A percentile compares a stretch with the other conserved stretches of the same genome.
Evolutionary conservation across 1,140 invertebrate species (phyloP).

Genomic region (Theocolax elegans): DNA sequence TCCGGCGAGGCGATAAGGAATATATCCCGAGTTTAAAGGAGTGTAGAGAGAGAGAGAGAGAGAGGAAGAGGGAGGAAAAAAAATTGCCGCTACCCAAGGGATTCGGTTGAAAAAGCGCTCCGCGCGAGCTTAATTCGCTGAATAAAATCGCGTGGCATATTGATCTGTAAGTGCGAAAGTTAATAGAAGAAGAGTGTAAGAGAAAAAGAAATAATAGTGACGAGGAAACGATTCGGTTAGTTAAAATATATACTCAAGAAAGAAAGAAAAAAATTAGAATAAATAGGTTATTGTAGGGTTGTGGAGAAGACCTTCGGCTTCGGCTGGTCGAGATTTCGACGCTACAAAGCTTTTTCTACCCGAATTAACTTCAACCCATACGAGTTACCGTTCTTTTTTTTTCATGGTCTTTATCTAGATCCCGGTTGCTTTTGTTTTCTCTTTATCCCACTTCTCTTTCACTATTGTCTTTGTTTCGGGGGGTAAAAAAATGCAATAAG

Average conservation of each 20-base stretch:
- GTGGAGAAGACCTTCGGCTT: neutral
- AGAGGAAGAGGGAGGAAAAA: no score
- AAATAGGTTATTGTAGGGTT: neutral
- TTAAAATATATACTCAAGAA: no score
- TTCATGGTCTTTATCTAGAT: neutral
- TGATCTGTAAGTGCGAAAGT: neutral
- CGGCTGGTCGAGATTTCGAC: neutral
- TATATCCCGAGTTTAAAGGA: slow-evolving; percentile 9
- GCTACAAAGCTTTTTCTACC: slow-evolving; percentile 2
- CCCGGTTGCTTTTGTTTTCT: neutral
- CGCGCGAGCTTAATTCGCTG: slow-evolving; percentile 24
- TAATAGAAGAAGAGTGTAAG: neutral
- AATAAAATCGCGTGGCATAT: slow-evolving; percentile 21
- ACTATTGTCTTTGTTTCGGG: no score
- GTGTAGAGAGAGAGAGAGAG: no score
- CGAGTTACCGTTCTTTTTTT: neutral
- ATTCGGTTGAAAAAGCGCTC: neutral
- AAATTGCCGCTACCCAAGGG: slow-evolving; percentile 7
- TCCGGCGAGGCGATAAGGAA: neutral
- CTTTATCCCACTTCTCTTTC: no score
- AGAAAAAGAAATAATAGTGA: neutral
- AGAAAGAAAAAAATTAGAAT: neutral
- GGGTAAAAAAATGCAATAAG: no score
- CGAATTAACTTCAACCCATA: neutral
- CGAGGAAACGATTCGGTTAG: no score